Evolutionary conservation across 2,888 invertebrate genomes (phyloP), one percentile per base, ranked within the genome.

Genomic region (Ptilodon capucinus): DNA sequence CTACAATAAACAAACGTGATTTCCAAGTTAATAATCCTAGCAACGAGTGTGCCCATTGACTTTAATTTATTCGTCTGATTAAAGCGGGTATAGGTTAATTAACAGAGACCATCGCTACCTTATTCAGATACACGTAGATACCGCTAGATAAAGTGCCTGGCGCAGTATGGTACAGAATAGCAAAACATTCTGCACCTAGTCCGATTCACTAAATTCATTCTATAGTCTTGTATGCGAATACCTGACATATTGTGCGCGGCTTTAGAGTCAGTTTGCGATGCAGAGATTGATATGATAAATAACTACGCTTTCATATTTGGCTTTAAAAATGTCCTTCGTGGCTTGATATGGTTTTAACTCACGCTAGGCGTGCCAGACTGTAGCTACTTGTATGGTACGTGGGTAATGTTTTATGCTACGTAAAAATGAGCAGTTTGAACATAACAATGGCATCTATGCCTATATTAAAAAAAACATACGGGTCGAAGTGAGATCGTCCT

Each of bases 141-240:
- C 40, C 9, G 39, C 25, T 46, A 53, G 48, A 57, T 62, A 54
- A 32, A 54, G 75, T 73, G 64, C 68, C 68, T 57, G 68, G 67
- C 41, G 61, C 72, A 48, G 55, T 48, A 35, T 23, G 68, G 68
- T 53, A 72, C 73, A 55, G 42, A 59, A 54, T 60, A 60, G 47
- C 50, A 54, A 54, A 57, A 56, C 35, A 42, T 58, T 51, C 48
- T 57, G 52, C 61, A 54, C 34, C 42, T 14, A 49, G 30, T 17
- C 17, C 4, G 4, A 19, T 40, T 42, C 19, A 17, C 13, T 14
- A 19, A 6, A 8, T 19, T 16, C 28, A 28, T 28, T 28, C 7
- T 16, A 9, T 30, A 8, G 11, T 11, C 8, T 34, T 40, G 35
- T n/a, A 28, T 14, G 11, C 40, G 18, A 51, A 48, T 58, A 46